These are phyloP conservation scores for Capricornis sumatraensis DNA, from an alignment of 2,113 vertebrate genomes.

Conservation along the genomic window DNA sequence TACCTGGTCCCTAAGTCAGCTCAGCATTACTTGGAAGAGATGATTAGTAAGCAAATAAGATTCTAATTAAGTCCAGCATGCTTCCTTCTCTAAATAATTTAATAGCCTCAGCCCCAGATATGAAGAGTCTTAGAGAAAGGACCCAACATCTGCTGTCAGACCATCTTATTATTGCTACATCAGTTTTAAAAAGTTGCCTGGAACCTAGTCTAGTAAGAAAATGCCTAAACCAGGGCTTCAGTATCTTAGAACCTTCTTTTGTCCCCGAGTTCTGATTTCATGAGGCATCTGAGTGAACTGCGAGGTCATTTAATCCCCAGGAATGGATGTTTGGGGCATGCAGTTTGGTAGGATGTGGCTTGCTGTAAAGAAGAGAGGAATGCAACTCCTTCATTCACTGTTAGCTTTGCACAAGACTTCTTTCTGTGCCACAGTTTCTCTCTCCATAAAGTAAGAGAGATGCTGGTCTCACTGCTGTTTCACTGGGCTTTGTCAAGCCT, in stretches of 20 bases:
- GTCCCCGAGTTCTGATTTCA: not conserved
- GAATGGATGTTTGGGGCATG: not conserved
- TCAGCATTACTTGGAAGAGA: constrained; percentile 45
- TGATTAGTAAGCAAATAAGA: constrained; percentile 48
- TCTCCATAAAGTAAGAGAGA: not conserved
- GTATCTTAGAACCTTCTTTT: not conserved
- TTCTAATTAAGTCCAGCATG: not conserved
- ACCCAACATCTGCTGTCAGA: not conserved
- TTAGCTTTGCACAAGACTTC: not conserved
- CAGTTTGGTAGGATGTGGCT: not conserved
- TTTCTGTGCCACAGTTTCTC: not conserved
- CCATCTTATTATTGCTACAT: not conserved
- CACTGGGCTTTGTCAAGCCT: not conserved
- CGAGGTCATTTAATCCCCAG: not conserved
- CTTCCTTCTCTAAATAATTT: constrained; percentile 14
- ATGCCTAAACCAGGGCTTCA: not conserved
- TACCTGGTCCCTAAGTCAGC: not conserved
- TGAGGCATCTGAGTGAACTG: not conserved
- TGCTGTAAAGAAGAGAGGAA: not conserved
- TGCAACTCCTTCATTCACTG: not conserved
- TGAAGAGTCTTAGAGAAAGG: not conserved
- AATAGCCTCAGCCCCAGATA: not conserved
- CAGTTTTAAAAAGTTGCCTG: not conserved
- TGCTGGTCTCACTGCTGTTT: not conserved
- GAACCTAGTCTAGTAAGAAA: not conserved